Evolutionary conservation across 2,797 vertebrate species (phyloP).

Genomic region (Mycteria americana): DNA sequence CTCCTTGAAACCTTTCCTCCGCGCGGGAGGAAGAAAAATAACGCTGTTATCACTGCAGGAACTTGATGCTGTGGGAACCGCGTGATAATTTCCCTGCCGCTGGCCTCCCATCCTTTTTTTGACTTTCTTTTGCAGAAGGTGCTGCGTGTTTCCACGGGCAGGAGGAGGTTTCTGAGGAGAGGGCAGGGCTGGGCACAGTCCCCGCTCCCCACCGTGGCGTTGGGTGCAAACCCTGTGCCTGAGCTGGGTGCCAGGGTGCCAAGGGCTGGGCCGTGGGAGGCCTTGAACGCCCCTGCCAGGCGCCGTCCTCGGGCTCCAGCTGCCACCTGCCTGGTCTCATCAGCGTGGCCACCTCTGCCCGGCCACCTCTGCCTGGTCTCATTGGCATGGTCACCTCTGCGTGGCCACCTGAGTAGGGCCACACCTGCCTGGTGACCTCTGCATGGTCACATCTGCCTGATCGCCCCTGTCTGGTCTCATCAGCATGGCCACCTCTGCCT

Average conservation of each 20-base stretch:
- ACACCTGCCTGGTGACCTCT: too few species aligned
- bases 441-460: too few species aligned
- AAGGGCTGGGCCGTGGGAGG: background rate
- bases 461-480: background rate
- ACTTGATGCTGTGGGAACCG: background rate
- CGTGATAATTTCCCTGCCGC: fast-evolving
- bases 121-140: background rate
- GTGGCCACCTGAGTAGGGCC: background rate
- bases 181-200: background rate
- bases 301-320: background rate
- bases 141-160: fast-evolving
- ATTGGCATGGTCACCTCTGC: too few species aligned
- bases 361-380: too few species aligned
- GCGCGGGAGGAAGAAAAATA: background rate
- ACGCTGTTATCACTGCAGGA: background rate
- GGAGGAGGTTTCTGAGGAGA: background rate
- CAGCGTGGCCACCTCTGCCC: too few species aligned
- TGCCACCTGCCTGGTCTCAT: background rate
- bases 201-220: fast-evolving
- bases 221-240: background rate
- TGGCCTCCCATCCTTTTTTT: background rate
- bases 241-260: background rate
- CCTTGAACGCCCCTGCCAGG: fast-evolving
- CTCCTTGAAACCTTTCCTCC: background rate
- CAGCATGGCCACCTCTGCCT: too few species aligned